These are phyloP conservation scores for Apamea epomidion DNA, from an alignment of 2,888 invertebrate species.

Conservation along the genomic window DNA sequence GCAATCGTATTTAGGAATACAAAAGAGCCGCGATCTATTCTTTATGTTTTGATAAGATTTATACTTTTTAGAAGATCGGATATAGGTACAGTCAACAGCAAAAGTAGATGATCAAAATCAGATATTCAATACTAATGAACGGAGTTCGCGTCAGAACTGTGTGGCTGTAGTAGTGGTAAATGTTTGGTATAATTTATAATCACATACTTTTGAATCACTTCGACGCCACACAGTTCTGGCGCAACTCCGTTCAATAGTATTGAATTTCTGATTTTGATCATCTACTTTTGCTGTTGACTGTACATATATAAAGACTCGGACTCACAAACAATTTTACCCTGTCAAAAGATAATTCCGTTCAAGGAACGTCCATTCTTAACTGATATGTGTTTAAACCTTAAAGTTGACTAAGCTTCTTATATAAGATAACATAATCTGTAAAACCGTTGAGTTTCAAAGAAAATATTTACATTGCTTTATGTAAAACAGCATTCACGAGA, in stretches of 20 bases:
- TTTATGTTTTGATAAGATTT: conserved; percentile 50
- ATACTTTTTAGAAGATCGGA: conserved; percentile 35
- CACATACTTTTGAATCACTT: too few relatives aligned
- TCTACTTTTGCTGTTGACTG: too few relatives aligned
- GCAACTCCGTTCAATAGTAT: too few relatives aligned
- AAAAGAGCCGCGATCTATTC: conserved; percentile 47
- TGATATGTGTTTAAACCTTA: not conserved
- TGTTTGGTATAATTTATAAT: too few relatives aligned
- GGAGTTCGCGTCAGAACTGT: too few relatives aligned
- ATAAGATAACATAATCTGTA: conserved; percentile 28
- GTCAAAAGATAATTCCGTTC: not conserved
- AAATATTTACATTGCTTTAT: conserved; percentile 33
- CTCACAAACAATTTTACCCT: not conserved
- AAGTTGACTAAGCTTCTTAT: conserved; percentile 17
- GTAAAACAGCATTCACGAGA: conserved; percentile 32
- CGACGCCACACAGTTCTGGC: too few relatives aligned
- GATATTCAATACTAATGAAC: too few relatives aligned
- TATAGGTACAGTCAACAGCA: not conserved
- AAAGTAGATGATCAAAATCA: too few relatives aligned
- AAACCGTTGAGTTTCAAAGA: conserved; percentile 37
- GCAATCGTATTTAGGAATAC: conserved; percentile 33
- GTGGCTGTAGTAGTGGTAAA: too few relatives aligned
- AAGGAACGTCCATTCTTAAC: not conserved
- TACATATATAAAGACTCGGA: conserved; percentile 6
- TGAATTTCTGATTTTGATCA: too few relatives aligned